Conservation (phyloP, 2,888 invertebrate species). For the Drosophila mayaguana region DNA sequence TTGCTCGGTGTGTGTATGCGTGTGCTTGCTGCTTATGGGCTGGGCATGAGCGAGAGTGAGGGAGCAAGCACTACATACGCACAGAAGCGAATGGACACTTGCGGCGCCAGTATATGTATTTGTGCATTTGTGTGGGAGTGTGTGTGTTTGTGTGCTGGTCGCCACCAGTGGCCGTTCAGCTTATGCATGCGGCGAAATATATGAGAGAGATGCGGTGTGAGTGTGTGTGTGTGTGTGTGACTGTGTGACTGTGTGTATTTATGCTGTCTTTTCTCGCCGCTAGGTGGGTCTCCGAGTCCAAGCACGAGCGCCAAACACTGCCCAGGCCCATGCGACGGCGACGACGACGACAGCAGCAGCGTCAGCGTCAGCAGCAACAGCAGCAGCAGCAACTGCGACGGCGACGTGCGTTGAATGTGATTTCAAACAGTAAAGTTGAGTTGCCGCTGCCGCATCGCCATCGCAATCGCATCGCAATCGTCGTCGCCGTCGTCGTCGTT, state of each 20-base stretch:
- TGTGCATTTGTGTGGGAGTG: conserved; percentile 13
- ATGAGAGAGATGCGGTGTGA: conserved; percentile 12
- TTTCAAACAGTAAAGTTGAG: conserved; percentile 73
- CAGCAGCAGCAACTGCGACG: conserved; percentile 51
- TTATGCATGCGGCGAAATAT: conserved; percentile 11
- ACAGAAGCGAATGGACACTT: conserved; percentile 71
- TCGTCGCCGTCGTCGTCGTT: conserved; percentile 49
- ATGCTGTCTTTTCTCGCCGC: conserved; percentile 49
- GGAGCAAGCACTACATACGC: conserved; percentile 68
- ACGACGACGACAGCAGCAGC: conserved; percentile 7
- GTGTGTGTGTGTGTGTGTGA: conserved; percentile 14
- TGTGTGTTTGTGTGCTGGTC: conserved; percentile 25
- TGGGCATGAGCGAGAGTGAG: conserved; percentile 58
- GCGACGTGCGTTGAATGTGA: conserved; percentile 63
- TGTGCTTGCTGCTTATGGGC: conserved; percentile 51
- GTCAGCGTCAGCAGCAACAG: conserved; percentile 22
- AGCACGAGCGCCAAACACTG: conserved; percentile 65
- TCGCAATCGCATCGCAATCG: conserved; percentile 70
- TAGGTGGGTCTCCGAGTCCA: conserved; percentile 44
- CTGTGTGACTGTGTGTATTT: conserved; percentile 53
- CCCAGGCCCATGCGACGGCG: conserved; percentile 31
- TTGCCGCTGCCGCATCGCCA: conserved; percentile 80
- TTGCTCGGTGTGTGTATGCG: not conserved
- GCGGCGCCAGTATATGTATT: conserved; percentile 41
- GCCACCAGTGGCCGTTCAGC: conserved; percentile 27